Evolutionary conservation across 1,140 invertebrate species (phyloP).

Genomic region (Eriocheir sinensis): DNA sequence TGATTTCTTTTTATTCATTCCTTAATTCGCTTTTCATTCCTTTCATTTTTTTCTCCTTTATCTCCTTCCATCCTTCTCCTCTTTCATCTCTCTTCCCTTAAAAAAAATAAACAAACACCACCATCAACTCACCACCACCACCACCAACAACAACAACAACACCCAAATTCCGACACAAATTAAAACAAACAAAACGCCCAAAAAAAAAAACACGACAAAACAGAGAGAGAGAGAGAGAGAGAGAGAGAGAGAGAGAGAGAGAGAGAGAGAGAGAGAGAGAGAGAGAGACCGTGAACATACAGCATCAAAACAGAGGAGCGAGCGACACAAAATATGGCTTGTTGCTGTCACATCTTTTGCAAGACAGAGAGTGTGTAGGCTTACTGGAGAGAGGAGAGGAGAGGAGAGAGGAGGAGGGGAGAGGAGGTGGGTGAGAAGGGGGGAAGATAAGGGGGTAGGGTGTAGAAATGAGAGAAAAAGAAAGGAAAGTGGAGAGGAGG

Average conservation of each 20-base stretch:
- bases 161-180: too few species aligned
- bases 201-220: background rate
- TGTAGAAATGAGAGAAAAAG: too few species aligned
- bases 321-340: background rate
- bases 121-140: too few species aligned
- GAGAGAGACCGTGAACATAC: background rate
- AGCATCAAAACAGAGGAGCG: conserved; percentile 24
- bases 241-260: background rate
- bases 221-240: background rate
- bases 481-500: too few species aligned
- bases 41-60: background rate
- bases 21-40: background rate
- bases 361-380: background rate
- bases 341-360: conserved; percentile 13
- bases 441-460: background rate
- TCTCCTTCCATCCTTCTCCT: background rate
- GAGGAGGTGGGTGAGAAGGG: background rate
- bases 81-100: background rate
- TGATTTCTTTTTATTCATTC: background rate
- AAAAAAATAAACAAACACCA: too few species aligned
- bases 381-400: background rate
- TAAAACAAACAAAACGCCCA: too few species aligned
- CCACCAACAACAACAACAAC: too few species aligned
- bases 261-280: background rate
- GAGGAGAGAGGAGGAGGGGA: background rate